These are phyloP conservation scores for Seira ritae DNA, from an alignment of 2,888 invertebrate genomes.

Conservation along the genomic window DNA sequence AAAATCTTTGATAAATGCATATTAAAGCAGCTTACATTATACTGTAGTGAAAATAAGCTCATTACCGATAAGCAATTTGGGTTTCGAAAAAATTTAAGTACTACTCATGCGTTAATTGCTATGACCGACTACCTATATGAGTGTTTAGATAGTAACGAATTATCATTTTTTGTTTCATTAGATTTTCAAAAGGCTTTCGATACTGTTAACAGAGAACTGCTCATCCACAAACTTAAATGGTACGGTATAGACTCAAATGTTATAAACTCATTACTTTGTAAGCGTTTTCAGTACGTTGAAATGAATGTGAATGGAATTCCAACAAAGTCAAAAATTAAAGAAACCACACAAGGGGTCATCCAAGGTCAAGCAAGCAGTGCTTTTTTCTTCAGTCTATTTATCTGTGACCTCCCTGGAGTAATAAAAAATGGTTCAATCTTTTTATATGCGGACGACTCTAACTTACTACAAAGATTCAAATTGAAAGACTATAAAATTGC, in stretches of 20 bases:
- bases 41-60: conserved; percentile 13
- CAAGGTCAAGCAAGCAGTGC: conserved; percentile 13
- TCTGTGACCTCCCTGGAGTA: conserved; percentile 20
- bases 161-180: conserved; percentile 22
- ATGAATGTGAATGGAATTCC: not conserved
- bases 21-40: not conserved
- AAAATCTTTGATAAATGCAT: conserved; percentile 54
- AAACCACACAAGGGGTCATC: conserved; percentile 11
- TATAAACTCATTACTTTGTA: conserved; percentile 20
- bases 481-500: too few species aligned
- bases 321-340: not conserved
- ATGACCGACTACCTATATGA: conserved; percentile 32
- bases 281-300: conserved; percentile 28
- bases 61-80: conserved; percentile 40
- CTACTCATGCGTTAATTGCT: conserved; percentile 38
- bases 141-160: conserved; percentile 13
- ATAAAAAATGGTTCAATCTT: not conserved
- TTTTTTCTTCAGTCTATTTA: conserved; percentile 19
- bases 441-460: conserved; percentile 42
- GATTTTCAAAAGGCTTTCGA: too few species aligned
- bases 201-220: not conserved
- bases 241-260: conserved; percentile 30
- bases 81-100: conserved; percentile 28
- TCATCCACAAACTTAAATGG: conserved; percentile 39
- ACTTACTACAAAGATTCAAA: not conserved